Evolutionary conservation across 1,140 invertebrate species (phyloP), one percentile per base, ranked within the genome.

Genomic region (Drosophila asahinai): DNA sequence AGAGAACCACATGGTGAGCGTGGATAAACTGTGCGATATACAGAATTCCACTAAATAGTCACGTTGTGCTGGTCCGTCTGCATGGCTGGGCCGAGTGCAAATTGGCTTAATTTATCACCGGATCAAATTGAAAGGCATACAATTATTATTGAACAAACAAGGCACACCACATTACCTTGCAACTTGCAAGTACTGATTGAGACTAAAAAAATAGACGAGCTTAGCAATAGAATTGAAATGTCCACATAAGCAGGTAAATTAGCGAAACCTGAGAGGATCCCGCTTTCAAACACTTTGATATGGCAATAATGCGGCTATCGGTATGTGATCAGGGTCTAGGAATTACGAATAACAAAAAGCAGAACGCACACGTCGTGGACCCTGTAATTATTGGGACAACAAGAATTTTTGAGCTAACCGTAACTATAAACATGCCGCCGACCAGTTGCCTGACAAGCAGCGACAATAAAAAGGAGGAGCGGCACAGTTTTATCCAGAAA

Each of bases 131-230:
- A 60, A 25, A 15, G 22, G 55, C 62, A 58, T 57, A 9, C 48
- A 61, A 67, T 67, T 62, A 62, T 61, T 67, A 61, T 67, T 67
- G 64, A 61, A 14, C 57, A 47, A 67, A 67, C 55, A 67, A 48
- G 57, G 15, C 15, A n/a, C 52, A 25, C 14, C 2, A 2, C 15
- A 59, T 27, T 0, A 1, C 19, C 36, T 1, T n/a, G 7, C 15
- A n/a, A 11, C 36, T 1, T n/a, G 7, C 15, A n/a, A 11, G 52
- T 43, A 25, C 7, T 17, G 55, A 58, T 58, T 43, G 36, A 25
- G 36, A 22, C 36, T 40, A 58, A 25, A 40, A 40, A 22, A 12
- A 12, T 11, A 19, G 8, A 25, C 2, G 8, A 57, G 11, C 9
- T 19, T 47, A 19, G 17, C 14, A 17, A 11, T 14, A 30, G 1